A percentile compares a stretch with the other conserved stretches of the same genome.
phyloP scores from a whole-genome alignment of 2,113 vertebrate species.

The Arvicanthis niloticus region DNA sequence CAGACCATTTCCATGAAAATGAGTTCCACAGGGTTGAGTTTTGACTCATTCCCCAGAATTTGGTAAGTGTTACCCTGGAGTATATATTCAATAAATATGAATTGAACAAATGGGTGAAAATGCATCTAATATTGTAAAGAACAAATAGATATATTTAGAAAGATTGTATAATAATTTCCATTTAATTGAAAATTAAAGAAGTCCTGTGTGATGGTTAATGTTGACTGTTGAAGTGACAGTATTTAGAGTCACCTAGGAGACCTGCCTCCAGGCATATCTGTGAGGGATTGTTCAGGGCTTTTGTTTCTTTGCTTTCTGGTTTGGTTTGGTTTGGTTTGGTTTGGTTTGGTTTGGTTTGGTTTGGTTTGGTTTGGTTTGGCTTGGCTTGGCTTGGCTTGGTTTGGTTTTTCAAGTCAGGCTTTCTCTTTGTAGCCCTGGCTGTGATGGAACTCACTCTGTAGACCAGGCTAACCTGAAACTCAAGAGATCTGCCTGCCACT shows the following conservation, averaged over 20 bases:
- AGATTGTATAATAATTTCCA: background rate
- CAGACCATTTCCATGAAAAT: constrained; percentile 27
- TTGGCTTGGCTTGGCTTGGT: background rate
- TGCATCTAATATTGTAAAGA: background rate
- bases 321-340: background rate
- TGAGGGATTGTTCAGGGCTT: background rate
- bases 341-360: background rate
- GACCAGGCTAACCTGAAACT: background rate
- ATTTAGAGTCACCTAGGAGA: background rate
- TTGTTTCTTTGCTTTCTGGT: background rate
- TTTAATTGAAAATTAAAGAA: constrained; percentile 10
- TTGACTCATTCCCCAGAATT: background rate
- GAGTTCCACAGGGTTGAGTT: background rate
- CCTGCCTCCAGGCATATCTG: background rate
- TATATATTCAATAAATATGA: background rate
- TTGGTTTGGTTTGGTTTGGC: background rate
- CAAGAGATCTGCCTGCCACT: background rate
- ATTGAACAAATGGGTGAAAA: constrained; percentile 10
- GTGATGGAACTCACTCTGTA: background rate
- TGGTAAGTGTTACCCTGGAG: background rate
- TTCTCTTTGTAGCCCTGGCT: background rate
- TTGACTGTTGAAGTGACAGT: background rate
- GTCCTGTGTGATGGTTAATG: background rate
- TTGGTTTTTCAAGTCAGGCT: background rate
- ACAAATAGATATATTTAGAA: background rate